Conservation (phyloP, 1,140 invertebrate genomes). For the Asobara japonica region DNA sequence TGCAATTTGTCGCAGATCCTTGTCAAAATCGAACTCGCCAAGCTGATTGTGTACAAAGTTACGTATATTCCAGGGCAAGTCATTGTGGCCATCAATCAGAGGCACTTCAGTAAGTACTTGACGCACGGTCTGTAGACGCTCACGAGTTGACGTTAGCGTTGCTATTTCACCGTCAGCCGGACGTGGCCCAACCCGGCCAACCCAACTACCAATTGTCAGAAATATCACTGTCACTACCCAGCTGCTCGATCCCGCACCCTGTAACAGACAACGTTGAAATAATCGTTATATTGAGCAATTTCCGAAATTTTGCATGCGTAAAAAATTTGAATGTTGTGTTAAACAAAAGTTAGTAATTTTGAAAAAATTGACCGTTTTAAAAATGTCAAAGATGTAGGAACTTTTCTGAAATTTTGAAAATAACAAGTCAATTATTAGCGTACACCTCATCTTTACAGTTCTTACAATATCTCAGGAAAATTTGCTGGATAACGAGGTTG, state of each 20-base stretch:
- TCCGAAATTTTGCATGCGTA: too few relatives aligned
- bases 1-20: conserved; percentile 73
- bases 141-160: conserved; percentile 50
- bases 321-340: too few relatives aligned
- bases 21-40: conserved; percentile 77
- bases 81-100: conserved; percentile 80
- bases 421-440: too few relatives aligned
- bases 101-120: conserved; percentile 69
- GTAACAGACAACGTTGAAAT: conserved; percentile 20
- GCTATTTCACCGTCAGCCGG: conserved; percentile 53
- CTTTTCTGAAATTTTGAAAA: too few relatives aligned
- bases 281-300: too few relatives aligned
- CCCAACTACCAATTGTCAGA: conserved; percentile 52
- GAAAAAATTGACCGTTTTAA: too few relatives aligned
- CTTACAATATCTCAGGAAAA: too few relatives aligned
- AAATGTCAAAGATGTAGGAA: too few relatives aligned
- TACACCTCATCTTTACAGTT: too few relatives aligned
- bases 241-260: conserved; percentile 49
- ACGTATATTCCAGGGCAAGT: conserved; percentile 85
- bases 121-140: conserved; percentile 66
- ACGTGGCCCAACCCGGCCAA: conserved; percentile 53
- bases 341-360: too few relatives aligned
- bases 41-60: conserved; percentile 82
- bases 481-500: too few relatives aligned
- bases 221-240: conserved; percentile 50